Conservation (phyloP, 2,113 vertebrate genomes). For the Ranitomeya imitator region DNA sequence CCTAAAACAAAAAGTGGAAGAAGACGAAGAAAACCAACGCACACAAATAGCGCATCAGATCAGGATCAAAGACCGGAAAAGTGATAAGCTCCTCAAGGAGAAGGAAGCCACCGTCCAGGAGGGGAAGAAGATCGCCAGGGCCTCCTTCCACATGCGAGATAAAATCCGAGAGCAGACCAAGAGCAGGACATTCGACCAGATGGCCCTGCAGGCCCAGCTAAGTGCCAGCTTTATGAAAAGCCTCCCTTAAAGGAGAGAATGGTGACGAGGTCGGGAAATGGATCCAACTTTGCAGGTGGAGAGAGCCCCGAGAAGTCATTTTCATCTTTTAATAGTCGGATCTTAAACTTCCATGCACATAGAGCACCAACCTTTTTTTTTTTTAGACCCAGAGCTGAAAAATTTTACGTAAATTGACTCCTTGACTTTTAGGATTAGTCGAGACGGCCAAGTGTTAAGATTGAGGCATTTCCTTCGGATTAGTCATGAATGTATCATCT, state of each 20-base stretch:
- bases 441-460: no score
- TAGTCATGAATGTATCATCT: no score
- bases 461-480: no score
- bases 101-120: conserved; percentile 68
- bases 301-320: not conserved
- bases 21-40: conserved; percentile 69
- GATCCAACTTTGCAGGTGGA: not conserved
- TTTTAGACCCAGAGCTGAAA: no score
- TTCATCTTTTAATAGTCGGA: no score
- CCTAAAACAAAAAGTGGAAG: conserved; percentile 67
- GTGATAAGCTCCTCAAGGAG: conserved; percentile 66
- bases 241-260: not conserved
- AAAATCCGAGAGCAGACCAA: conserved; percentile 63
- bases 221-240: conserved; percentile 55
- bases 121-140: conserved; percentile 64
- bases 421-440: no score
- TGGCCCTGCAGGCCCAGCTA: conserved; percentile 69
- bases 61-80: conserved; percentile 67
- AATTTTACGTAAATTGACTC: no score
- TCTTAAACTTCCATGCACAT: no score
- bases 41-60: conserved; percentile 65
- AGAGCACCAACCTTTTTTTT: no score
- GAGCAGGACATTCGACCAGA: conserved; percentile 66
- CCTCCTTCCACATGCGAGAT: conserved; percentile 73
- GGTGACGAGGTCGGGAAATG: no score